Evolutionary conservation across 1,140 invertebrate genomes (phyloP), one percentile per base, ranked within the genome.

Genomic region (Drosophila athabasca): DNA sequence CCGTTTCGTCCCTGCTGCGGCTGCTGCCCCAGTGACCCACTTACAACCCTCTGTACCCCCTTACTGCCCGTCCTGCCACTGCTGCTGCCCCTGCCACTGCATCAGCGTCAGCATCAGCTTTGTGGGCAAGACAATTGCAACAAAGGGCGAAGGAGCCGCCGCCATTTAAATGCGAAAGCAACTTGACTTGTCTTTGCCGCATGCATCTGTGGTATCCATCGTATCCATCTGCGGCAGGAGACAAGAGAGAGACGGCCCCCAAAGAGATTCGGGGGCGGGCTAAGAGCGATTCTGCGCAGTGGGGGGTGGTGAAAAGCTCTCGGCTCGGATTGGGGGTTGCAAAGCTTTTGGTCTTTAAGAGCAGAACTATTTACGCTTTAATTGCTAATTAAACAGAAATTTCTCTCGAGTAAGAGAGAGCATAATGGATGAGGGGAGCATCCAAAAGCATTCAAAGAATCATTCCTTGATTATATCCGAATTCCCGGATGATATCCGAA

Each of bases 161-260:
- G 54, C 74, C 69, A 76, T 76, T 85, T 85, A 74, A 84, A 84
- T 74, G 84, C 51, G 64, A 87, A 85, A 78, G 74, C 78, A 82
- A 57, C 73, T 76, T 76, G 71, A 73, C 49, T 57, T 54, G 58
- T 50, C 71, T 75, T 75, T 22, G 24, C 35, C 35, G 35, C 35
- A 39, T 39, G 35, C 35, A 39, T 39, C 35, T 39, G 35, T 39
- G 11, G 35, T 5, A 26, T 26, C 24, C 24, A 26, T 39, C 11
- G 35, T 11, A 39, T 13, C 35, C 35, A 31, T 9, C 31, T 31
- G 29, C 2, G 29, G 29, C 29, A 31, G 7, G 8, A 39, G 35
- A 39, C 11, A 4, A 13, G 11, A 11, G 11, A 39, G 35, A 11
- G 17, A 19, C 17, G 1, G 35, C 11, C 35, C 35, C 1, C 11